These are phyloP conservation scores for Ceratina japonica DNA, from an alignment of 1,140 invertebrate genomes.

Conservation along the genomic window DNA sequence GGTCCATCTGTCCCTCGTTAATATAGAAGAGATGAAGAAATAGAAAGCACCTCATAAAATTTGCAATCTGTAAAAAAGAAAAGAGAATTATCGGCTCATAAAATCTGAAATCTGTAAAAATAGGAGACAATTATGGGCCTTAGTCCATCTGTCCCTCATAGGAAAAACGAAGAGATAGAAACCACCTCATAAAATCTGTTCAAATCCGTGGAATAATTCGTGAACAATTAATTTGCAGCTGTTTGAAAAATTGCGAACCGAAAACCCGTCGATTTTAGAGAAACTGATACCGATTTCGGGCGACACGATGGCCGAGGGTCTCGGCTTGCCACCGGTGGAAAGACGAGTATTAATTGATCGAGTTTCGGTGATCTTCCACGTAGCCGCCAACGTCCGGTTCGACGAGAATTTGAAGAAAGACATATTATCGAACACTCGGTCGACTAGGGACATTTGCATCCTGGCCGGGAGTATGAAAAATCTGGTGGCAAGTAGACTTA, in stretches of 20 bases:
- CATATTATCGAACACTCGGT: slow-evolving; percentile 83
- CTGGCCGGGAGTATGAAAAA: slow-evolving; percentile 84
- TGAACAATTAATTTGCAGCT: too few species aligned
- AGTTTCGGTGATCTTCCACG: slow-evolving; percentile 94
- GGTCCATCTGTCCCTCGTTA: too few species aligned
- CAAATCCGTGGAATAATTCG: too few species aligned
- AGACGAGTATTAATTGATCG: slow-evolving; percentile 82
- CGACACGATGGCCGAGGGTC: slow-evolving; percentile 84
- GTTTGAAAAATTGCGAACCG: slow-evolving; percentile 76
- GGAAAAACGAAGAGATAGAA: too few species aligned
- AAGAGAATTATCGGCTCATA: too few species aligned
- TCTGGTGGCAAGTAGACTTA: slow-evolving; percentile 80
- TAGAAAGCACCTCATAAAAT: too few species aligned
- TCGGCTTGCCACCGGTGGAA: slow-evolving; percentile 82
- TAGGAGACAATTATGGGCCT: too few species aligned
- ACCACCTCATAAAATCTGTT: too few species aligned
- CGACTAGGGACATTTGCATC: slow-evolving; percentile 84
- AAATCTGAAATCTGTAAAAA: too few species aligned
- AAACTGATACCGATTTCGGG: slow-evolving; percentile 90
- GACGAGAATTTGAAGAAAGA: slow-evolving; percentile 89
- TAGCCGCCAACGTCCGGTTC: slow-evolving; percentile 96
- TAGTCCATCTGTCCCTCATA: too few species aligned
- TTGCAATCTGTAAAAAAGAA: too few species aligned
- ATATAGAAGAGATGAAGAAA: too few species aligned
- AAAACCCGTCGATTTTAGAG: slow-evolving; percentile 78